Evolutionary conservation across 1,140 invertebrate species (phyloP), one percentile per base, ranked within the genome.

Genomic region (Drosophila malerkotliana): DNA sequence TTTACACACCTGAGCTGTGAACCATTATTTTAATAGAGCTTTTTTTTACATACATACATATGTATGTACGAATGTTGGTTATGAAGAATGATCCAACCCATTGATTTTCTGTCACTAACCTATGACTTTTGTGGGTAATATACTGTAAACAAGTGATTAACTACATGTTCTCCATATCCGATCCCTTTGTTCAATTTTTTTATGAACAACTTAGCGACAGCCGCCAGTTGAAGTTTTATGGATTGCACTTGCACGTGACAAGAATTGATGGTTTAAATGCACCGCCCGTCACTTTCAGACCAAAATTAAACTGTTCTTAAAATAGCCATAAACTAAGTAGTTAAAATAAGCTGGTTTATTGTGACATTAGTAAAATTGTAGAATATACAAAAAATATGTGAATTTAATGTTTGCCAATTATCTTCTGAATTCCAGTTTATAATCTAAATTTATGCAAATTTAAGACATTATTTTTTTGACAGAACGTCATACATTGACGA

Each of bases 241-340:
- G 24, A 66, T 24, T 39, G 24, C 26, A 37, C n/a, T 39, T 12
- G 18, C 30, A 62, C 34, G 26, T 63, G 45, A 41, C 14, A 32
- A 32, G 62, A 21, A 34, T 62, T 24, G 10, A 21, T 21, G 30
- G 28, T 12, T 64, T 64, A 28, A 64, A 49, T 39, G 44, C 30
- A 62, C 7, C 32, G 15, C 44, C 62, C 24, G 34, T 28, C 26
- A 28, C 6, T 6, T 28, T 28, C 6, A 28, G 26, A 28, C 5
- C 26, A 28, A 28, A 6, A 28, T 28, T 28, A 28, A 28, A 28
- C 26, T 0, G 5, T 28, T 28, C 26, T 28, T n/a, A 37, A 37
- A 34, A 34, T 12, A 34, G 32, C 3, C 3, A 21, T 34, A 9
- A 10, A 34, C 7, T 10, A 34, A 34, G 3, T 34, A 34, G 32